These are phyloP conservation scores for Gyps fulvus DNA, from an alignment of 2,113 vertebrate genomes.

Conservation along the genomic window DNA sequence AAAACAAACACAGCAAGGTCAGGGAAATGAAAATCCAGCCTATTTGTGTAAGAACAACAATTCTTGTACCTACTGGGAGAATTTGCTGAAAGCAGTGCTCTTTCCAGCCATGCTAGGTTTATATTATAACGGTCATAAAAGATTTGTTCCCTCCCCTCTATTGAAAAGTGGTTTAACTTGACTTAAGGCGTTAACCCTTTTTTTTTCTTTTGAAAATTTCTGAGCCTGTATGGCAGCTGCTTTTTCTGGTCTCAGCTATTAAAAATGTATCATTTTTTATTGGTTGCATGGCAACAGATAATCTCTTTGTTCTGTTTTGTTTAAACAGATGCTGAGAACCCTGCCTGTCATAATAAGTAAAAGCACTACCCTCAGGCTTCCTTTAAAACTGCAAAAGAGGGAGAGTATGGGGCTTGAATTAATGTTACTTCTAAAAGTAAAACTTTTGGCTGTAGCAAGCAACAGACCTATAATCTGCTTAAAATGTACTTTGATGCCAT, in stretches of 20 bases:
- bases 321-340: conserved; percentile 53
- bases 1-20: neutral
- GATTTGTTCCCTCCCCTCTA: neutral
- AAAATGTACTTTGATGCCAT: neutral
- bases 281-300: conserved; percentile 61
- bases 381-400: neutral
- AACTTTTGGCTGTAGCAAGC: neutral
- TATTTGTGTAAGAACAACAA: neutral
- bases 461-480: neutral
- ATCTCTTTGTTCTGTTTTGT: conserved; percentile 57
- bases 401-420: neutral
- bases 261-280: conserved; percentile 52
- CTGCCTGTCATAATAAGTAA: conserved; percentile 31
- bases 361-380: conserved; percentile 23
- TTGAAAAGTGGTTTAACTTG: neutral
- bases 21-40: neutral
- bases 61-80: neutral
- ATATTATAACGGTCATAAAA: neutral
- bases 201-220: neutral
- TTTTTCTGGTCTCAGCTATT: conserved; percentile 17
- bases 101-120: neutral
- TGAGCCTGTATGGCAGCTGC: neutral
- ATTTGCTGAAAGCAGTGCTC: neutral
- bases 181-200: neutral
- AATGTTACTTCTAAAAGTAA: neutral